These are phyloP conservation scores for Cepaea hortensis DNA, from an alignment of 2,888 invertebrate species.

Conservation along the genomic window DNA sequence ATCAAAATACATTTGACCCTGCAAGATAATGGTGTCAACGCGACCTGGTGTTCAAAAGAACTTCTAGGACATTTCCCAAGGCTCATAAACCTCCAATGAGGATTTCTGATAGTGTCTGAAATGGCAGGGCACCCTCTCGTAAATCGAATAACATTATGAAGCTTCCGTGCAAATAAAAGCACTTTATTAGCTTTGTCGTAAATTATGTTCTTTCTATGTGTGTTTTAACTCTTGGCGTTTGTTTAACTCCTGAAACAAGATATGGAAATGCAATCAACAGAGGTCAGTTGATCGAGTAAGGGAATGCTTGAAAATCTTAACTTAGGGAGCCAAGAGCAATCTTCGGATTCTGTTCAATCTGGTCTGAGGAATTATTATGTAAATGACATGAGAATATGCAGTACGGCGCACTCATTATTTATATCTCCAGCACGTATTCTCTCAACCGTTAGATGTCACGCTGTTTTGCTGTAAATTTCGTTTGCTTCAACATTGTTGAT, in stretches of 20 bases:
- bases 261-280: conserved; percentile 32
- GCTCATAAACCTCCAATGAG: background rate
- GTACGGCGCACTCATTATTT: background rate
- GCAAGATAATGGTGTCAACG: conserved; percentile 8
- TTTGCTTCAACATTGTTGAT: too few relatives aligned
- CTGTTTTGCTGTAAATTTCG: too few relatives aligned
- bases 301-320: too few relatives aligned
- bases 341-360: background rate
- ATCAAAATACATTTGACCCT: conserved; percentile 12
- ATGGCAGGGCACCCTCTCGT: conserved; percentile 15
- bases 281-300: background rate
- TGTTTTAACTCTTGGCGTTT: background rate
- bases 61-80: background rate
- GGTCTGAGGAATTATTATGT: background rate
- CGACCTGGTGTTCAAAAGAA: background rate
- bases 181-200: conserved; percentile 4
- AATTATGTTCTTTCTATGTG: background rate
- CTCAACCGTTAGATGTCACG: too few relatives aligned
- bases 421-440: too few relatives aligned
- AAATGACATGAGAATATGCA: background rate
- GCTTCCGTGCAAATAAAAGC: background rate
- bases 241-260: background rate
- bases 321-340: background rate
- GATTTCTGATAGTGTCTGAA: background rate
- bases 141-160: conserved; percentile 22